Evolutionary conservation across 1,140 invertebrate species (phyloP).

Genomic region (Bombus confusus): DNA sequence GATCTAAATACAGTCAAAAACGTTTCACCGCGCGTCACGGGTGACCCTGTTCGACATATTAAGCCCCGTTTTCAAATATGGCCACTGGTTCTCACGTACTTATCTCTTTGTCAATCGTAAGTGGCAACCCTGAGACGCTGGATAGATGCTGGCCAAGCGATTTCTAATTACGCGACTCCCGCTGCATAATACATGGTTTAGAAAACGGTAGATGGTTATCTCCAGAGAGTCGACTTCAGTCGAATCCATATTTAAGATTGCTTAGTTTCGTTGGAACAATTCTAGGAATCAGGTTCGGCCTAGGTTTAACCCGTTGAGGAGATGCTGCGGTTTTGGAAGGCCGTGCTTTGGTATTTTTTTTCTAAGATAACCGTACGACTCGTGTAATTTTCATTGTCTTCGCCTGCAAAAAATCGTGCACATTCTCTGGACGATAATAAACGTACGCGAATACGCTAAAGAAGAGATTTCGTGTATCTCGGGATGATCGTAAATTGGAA

Average conservation of each 20-base stretch:
- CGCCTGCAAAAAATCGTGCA: too few species aligned
- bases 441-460: neutral
- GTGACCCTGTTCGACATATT: neutral
- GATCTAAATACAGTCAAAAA: slow-evolving; percentile 21
- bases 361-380: too few species aligned
- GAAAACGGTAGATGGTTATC: neutral
- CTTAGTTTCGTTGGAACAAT: neutral
- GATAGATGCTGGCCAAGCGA: neutral
- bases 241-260: neutral
- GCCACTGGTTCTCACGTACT: neutral
- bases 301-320: too few species aligned
- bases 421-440: too few species aligned
- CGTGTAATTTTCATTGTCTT: too few species aligned
- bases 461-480: too few species aligned
- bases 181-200: too few species aligned
- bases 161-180: neutral
- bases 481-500: too few species aligned
- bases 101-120: slow-evolving; percentile 17
- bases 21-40: neutral
- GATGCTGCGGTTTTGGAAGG: too few species aligned
- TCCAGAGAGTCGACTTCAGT: too few species aligned
- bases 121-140: neutral
- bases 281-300: neutral
- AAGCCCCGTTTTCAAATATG: neutral
- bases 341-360: too few species aligned